Percentiles rank a stretch among this genome's conserved stretches.
phyloP scores from a whole-genome alignment of 2,113 vertebrate genomes.

The Macrotus californicus region DNA sequence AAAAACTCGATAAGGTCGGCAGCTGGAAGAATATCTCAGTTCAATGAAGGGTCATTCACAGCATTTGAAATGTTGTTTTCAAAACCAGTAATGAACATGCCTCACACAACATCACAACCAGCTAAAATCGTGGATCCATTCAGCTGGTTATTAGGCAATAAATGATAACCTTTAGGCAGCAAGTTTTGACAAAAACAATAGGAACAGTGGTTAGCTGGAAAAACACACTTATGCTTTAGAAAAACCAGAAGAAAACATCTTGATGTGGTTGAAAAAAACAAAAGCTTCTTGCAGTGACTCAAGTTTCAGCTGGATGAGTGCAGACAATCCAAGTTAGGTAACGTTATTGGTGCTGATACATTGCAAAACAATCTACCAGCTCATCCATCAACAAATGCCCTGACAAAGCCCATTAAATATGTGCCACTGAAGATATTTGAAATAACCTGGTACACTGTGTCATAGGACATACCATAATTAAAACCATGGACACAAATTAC shows the following conservation, averaged over 20 bases:
- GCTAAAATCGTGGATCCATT: not conserved
- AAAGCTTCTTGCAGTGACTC: not conserved
- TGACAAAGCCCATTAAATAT: conserved; percentile 11
- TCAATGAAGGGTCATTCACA: conserved; percentile 45
- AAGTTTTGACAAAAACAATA: conserved; percentile 27
- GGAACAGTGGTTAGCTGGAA: not conserved
- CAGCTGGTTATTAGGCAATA: not conserved
- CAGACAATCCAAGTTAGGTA: not conserved
- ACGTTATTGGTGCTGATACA: not conserved
- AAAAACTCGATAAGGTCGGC: not conserved
- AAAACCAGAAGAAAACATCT: not conserved
- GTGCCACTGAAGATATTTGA: not conserved
- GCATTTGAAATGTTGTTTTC: not conserved
- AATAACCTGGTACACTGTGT: not conserved
- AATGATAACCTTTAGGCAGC: not conserved
- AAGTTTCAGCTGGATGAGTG: not conserved
- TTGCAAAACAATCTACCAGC: not conserved
- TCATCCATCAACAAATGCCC: not conserved
- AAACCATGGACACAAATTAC: not conserved
- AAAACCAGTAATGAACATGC: not conserved
- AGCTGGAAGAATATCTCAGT: conserved; percentile 28
- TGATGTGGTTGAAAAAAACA: not conserved
- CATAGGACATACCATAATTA: not conserved
- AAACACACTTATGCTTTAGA: not conserved
- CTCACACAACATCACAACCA: not conserved